These are phyloP conservation scores for Scaptomyza graminum DNA, from an alignment of 1,140 invertebrate genomes.

Conservation along the genomic window DNA sequence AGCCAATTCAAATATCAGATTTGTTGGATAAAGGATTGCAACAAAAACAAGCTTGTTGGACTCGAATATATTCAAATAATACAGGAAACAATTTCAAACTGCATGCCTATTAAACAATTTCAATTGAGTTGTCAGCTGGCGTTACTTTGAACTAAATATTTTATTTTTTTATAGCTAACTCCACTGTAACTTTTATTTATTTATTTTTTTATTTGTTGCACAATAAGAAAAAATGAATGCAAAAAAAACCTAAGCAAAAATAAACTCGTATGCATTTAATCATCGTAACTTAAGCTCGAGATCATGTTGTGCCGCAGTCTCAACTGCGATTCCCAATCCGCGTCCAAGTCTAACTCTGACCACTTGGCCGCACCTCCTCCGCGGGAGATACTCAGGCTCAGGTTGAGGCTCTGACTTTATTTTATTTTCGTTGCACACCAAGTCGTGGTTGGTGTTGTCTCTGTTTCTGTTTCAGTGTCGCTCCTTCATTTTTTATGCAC, in stretches of 20 bases:
- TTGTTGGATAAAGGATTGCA: too few relatives aligned
- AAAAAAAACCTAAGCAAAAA: slow-evolving; percentile 66
- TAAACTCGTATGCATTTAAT: slow-evolving; percentile 82
- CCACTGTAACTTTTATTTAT: slow-evolving; percentile 46
- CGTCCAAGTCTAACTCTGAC: slow-evolving; percentile 1
- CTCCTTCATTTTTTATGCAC: slow-evolving; percentile 61
- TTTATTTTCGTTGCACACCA: slow-evolving; percentile 6
- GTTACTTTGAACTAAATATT: not conserved
- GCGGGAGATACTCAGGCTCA: slow-evolving; percentile 53
- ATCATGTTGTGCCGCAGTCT: slow-evolving; percentile 75
- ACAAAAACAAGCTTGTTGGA: too few relatives aligned
- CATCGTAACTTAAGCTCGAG: slow-evolving; percentile 79
- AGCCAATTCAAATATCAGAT: too few relatives aligned
- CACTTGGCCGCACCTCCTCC: slow-evolving; percentile 51
- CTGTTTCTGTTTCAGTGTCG: slow-evolving; percentile 14
- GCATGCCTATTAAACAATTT: not conserved
- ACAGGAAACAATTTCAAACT: too few relatives aligned
- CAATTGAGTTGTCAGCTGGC: slow-evolving; percentile 23
- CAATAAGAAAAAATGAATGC: slow-evolving; percentile 24
- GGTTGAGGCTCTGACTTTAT: not conserved
- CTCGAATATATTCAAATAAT: too few relatives aligned
- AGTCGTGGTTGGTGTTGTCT: slow-evolving; percentile 3
- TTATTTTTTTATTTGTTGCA: slow-evolving; percentile 13
- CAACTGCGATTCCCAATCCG: slow-evolving; percentile 9
- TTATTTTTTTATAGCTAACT: slow-evolving; percentile 21